phyloP scores from a whole-genome alignment of 2,113 vertebrate species.

The Orthonyx spaldingii region DNA sequence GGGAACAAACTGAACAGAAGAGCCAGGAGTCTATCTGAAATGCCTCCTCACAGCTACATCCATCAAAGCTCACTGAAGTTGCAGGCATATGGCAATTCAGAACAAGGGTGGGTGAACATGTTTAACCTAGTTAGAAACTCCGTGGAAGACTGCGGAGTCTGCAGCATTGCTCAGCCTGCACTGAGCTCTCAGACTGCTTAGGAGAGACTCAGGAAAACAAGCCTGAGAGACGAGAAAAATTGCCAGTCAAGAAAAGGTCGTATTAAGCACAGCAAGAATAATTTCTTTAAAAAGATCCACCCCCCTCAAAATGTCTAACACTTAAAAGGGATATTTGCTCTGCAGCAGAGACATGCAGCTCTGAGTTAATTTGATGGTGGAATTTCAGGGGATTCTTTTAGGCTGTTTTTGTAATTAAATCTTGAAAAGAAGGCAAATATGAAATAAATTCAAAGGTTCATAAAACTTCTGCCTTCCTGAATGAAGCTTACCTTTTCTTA shows the following conservation, averaged over 20 bases:
- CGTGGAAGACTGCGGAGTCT: neutral
- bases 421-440: neutral
- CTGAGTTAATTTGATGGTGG: neutral
- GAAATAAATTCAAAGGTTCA: neutral
- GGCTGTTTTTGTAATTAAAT: neutral
- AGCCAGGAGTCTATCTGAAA: neutral
- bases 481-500: neutral
- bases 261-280: neutral
- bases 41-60: neutral
- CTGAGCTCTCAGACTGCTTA: neutral
- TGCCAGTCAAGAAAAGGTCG: neutral
- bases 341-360: neutral
- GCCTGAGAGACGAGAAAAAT: neutral
- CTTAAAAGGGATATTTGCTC: neutral
- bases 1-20: neutral
- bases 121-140: conserved; percentile 40
- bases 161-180: neutral
- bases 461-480: neutral
- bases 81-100: conserved; percentile 36
- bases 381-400: neutral
- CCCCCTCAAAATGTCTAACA: neutral
- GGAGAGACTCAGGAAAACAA: neutral
- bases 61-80: neutral
- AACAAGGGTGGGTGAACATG: conserved; percentile 14
- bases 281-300: neutral